Percentiles rank a stretch among this genome's conserved stretches.
phyloP scores from a whole-genome alignment of 2,888 invertebrate species.

The Leucoma salicis region DNA sequence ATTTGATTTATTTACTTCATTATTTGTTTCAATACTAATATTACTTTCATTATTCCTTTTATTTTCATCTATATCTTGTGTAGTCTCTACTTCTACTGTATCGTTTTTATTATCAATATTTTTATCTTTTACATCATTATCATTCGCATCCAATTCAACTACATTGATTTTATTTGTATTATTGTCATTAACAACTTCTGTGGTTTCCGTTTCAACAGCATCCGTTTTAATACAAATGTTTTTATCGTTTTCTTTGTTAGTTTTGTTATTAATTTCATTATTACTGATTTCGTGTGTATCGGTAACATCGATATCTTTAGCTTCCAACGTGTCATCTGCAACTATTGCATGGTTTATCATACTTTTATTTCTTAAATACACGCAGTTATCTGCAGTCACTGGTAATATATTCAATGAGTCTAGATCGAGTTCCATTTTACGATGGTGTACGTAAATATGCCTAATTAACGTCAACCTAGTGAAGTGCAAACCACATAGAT shows the following conservation, averaged over 20 bases:
- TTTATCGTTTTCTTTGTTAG: too few species aligned
- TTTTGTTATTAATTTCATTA: too few species aligned
- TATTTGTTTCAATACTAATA: background rate
- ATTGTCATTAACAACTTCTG: background rate
- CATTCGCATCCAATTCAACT: background rate
- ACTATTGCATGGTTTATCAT: too few species aligned
- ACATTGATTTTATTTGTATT: background rate
- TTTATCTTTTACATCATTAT: background rate
- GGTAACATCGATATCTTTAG: too few species aligned
- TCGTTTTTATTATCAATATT: background rate
- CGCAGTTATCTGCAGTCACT: background rate
- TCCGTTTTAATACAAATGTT: too few species aligned
- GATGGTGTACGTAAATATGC: constrained; percentile 22
- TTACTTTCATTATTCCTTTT: background rate
- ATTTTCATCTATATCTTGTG: background rate
- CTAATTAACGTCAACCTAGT: constrained; percentile 11
- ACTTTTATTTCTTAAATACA: too few species aligned
- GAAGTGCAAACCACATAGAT: constrained; percentile 16
- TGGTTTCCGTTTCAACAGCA: too few species aligned
- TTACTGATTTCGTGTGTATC: too few species aligned
- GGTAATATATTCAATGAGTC: background rate
- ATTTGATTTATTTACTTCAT: constrained; percentile 3
- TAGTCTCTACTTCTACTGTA: background rate
- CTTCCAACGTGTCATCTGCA: too few species aligned
- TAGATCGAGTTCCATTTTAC: constrained; percentile 8